Conservation (phyloP, 2,888 invertebrate genomes). For the Smittia aterrima region DNA sequence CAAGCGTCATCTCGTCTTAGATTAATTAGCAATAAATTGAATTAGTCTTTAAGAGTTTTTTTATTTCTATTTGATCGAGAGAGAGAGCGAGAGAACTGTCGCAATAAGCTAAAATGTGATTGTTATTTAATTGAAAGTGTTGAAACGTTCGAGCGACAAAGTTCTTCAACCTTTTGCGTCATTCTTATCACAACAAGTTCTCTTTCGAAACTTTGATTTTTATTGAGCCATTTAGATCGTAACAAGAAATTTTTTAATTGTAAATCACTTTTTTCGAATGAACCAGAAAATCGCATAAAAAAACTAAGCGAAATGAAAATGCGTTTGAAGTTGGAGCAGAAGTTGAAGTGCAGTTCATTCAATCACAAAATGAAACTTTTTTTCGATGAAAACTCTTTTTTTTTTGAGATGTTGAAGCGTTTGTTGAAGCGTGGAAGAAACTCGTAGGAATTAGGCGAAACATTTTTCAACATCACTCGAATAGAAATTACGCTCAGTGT, state of each 20-base stretch:
- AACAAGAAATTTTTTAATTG: background rate
- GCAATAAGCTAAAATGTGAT: constrained; percentile 11
- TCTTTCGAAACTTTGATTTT: background rate
- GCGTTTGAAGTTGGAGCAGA: constrained; percentile 14
- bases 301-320: constrained; percentile 36
- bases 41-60: constrained; percentile 20
- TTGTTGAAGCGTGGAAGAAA: background rate
- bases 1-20: background rate
- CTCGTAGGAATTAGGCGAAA: background rate
- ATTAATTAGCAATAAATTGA: constrained; percentile 4
- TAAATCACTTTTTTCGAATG: background rate
- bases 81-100: background rate
- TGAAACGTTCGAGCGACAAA: background rate
- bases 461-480: background rate
- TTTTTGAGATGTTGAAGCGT: background rate
- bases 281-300: constrained; percentile 17
- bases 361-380: constrained; percentile 34
- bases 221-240: constrained; percentile 10
- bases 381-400: constrained; percentile 5
- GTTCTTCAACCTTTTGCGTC: background rate
- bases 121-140: background rate
- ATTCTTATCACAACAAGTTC: constrained; percentile 2
- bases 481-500: constrained; percentile 41
- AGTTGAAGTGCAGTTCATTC: constrained; percentile 38
- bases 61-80: background rate